phyloP scores from a whole-genome alignment of 1,140 invertebrate genomes.

The Ectropis grisescens region DNA sequence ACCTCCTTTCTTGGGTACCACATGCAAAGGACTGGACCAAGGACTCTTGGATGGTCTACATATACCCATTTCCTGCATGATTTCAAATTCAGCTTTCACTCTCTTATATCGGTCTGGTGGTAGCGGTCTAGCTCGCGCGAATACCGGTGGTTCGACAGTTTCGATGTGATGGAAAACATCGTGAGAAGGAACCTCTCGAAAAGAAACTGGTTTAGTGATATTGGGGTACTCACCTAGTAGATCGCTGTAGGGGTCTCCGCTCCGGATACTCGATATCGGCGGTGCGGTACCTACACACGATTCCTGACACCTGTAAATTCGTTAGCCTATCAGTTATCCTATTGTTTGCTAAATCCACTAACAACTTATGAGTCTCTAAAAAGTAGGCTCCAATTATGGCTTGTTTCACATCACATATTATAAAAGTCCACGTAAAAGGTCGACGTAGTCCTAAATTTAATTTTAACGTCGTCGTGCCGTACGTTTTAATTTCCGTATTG shows the following conservation, averaged over 20 bases:
- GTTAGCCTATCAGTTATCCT: conserved; percentile 27
- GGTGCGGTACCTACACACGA: neutral
- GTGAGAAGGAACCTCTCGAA: conserved; percentile 1
- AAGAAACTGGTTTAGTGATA: conserved; percentile 21
- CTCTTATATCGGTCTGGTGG: conserved; percentile 31
- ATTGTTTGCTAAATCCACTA: conserved; percentile 29
- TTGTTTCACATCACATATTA: conserved; percentile 33
- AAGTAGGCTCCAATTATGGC: conserved; percentile 52
- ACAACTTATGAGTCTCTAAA: conserved; percentile 27
- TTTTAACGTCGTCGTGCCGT: conserved; percentile 18
- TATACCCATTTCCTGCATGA: conserved; percentile 22
- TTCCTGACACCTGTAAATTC: neutral
- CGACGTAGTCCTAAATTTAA: conserved; percentile 26
- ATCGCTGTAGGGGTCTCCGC: conserved; percentile 8
- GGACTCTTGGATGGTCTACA: conserved; percentile 13
- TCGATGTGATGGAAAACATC: conserved; percentile 17
- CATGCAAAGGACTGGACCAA: conserved; percentile 58
- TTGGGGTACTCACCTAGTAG: conserved; percentile 19
- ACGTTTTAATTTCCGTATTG: conserved; percentile 29
- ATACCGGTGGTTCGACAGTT: conserved; percentile 38
- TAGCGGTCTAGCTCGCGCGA: conserved; percentile 30
- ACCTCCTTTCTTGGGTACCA: conserved; percentile 51
- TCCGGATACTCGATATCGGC: conserved; percentile 6
- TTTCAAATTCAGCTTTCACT: conserved; percentile 35
- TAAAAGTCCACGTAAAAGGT: conserved; percentile 36